These are phyloP conservation scores for Tachina fera DNA, from an alignment of 2,888 invertebrate genomes.

Conservation along the genomic window DNA sequence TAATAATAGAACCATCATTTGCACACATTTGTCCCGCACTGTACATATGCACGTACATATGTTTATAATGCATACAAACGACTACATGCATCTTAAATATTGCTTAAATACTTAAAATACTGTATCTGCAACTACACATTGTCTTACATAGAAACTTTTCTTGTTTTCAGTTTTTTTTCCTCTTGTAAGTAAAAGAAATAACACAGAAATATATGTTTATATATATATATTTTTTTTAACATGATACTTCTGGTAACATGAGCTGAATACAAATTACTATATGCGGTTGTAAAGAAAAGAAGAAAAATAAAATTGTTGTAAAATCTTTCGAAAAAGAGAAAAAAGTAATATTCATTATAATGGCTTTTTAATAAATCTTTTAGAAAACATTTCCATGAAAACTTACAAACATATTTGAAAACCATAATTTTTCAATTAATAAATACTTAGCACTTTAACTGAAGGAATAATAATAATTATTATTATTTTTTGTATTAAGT, in stretches of 20 bases:
- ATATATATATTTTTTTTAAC: constrained; percentile 12
- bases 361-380: constrained; percentile 61
- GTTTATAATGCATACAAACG: too few relatives aligned
- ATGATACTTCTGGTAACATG: constrained; percentile 75
- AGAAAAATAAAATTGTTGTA: constrained; percentile 7
- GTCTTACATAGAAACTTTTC: constrained; percentile 21
- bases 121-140: constrained; percentile 39
- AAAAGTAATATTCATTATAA: constrained; percentile 35
- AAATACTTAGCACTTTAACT: not conserved
- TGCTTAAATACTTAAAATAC: not conserved
- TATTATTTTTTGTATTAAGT: not conserved
- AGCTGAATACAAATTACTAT: constrained; percentile 77
- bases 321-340: constrained; percentile 9
- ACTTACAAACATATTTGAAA: not conserved
- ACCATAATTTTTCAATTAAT: constrained; percentile 36
- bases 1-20: too few relatives aligned
- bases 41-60: not conserved
- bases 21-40: too few relatives aligned
- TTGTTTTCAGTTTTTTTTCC: constrained; percentile 16
- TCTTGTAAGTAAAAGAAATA: constrained; percentile 13
- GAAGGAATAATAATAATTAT: not conserved
- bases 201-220: constrained; percentile 27
- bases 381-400: constrained; percentile 43
- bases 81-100: not conserved
- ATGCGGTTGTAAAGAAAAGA: constrained; percentile 25